Percentiles rank a stretch among this genome's conserved stretches.
These are phyloP conservation scores for Caranx melampygus DNA, from an alignment of 2,113 vertebrate species.

Conservation along the genomic window DNA sequence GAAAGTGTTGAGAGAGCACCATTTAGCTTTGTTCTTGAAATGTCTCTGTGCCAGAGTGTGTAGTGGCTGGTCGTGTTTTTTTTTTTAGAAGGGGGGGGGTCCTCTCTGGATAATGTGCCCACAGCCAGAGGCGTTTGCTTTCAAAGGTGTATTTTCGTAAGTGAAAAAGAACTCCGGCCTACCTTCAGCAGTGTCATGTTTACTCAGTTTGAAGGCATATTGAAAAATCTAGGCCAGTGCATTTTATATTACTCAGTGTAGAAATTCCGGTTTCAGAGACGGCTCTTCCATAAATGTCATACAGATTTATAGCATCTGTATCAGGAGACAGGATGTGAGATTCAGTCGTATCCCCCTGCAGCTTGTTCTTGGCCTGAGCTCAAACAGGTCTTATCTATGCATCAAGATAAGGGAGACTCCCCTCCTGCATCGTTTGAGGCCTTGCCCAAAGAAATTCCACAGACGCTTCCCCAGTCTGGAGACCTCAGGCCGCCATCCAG, in stretches of 20 bases:
- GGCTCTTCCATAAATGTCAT: slow-evolving; percentile 32
- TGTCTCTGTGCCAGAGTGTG: slow-evolving; percentile 21
- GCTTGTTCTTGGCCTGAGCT: slow-evolving; percentile 56
- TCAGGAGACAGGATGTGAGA: slow-evolving; percentile 52
- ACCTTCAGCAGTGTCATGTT: slow-evolving; percentile 20
- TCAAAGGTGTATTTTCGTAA: slow-evolving; percentile 12
- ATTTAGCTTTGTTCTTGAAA: slow-evolving; percentile 46
- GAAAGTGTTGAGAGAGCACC: slow-evolving; percentile 53
- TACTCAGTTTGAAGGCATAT: slow-evolving; percentile 21
- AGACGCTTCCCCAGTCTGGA: slow-evolving; percentile 22
- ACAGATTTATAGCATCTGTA: slow-evolving; percentile 56
- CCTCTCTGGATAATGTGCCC: slow-evolving; percentile 24
- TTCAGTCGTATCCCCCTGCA: slow-evolving; percentile 48
- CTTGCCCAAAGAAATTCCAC: slow-evolving; percentile 52
- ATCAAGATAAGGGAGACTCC: slow-evolving; percentile 68
- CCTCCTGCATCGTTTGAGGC: slow-evolving; percentile 40
- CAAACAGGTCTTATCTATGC: slow-evolving; percentile 70
- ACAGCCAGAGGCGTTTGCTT: slow-evolving; percentile 3
- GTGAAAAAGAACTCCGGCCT: slow-evolving; percentile 1
- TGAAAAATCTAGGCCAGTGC: slow-evolving; percentile 49
- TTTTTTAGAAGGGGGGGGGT: neutral
- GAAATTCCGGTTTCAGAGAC: slow-evolving; percentile 38
- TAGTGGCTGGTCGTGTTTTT: slow-evolving; percentile 20
- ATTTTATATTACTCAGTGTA: slow-evolving; percentile 28
- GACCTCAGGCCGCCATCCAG: slow-evolving; percentile 20